These are phyloP conservation scores for Apodemus agrarius DNA, from an alignment of 2,797 vertebrate species.

Conservation along the genomic window DNA sequence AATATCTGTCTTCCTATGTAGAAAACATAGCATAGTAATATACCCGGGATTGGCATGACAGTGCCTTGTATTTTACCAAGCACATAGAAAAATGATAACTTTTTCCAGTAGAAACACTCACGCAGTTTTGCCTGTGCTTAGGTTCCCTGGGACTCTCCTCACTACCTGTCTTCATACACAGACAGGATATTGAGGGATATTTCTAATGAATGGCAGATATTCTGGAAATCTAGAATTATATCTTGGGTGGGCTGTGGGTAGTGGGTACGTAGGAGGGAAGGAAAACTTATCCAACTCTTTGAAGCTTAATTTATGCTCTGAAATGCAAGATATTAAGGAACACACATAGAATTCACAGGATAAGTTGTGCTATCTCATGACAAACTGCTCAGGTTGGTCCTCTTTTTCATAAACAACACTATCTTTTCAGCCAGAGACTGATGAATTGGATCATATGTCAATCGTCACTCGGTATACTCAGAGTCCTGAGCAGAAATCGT, in stretches of 20 bases:
- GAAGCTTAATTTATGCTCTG: not conserved
- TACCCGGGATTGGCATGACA: not conserved
- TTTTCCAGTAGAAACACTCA: not conserved
- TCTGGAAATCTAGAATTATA: not conserved
- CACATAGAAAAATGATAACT: not conserved
- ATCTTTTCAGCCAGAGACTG: not conserved
- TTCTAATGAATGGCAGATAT: not conserved
- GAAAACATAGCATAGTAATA: not conserved
- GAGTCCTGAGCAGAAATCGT: not conserved
- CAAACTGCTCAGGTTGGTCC: not conserved
- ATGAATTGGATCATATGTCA: too few relatives aligned
- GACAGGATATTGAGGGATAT: not conserved
- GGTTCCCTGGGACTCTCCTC: not conserved
- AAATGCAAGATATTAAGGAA: not conserved
- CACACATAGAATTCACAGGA: not conserved
- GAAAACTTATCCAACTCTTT: not conserved
- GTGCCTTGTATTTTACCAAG: not conserved
- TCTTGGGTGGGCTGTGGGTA: not conserved
- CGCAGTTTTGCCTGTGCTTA: not conserved
- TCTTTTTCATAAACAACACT: not conserved
- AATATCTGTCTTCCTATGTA: not conserved
- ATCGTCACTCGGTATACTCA: not conserved
- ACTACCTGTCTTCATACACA: not conserved
- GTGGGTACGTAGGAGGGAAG: not conserved
- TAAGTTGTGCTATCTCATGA: not conserved